Evolutionary conservation across 2,113 vertebrate species (phyloP), one percentile per base, ranked within the genome.

Genomic region (Calidris pygmaea): DNA sequence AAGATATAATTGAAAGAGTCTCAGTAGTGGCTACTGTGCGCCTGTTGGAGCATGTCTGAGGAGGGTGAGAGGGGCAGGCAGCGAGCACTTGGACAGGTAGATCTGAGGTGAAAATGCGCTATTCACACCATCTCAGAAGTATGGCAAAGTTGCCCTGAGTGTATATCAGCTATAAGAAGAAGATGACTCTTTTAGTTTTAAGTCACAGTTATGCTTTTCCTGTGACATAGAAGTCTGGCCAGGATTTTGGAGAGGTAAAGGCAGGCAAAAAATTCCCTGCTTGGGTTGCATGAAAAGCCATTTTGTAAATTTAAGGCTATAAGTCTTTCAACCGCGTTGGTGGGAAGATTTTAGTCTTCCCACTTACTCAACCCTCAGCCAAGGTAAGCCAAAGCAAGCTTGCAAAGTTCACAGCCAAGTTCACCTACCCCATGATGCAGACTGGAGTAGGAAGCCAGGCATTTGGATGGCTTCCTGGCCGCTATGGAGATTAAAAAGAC

Each of bases 91-190:
- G 14, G 32, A 35, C 35, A 41, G 20, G 26, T n/a, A 35, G 43
- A 52, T 35, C 29, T 56, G 30, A 67, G 17, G 41, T 47, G 60
- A 39, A 86, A 84, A 71, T 39, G 15, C n/a, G 12, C n/a, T 59
- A 2, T 35, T 86, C 1, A 0, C 0, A 0, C 45, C 7, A 9
- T 45, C 32, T 62, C 66, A 32, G 60, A 62, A 60, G 19, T 16
- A 37, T 63, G 41, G 14, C 29, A 6, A 56, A 55, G 10, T 39
- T 65, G 19, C 17, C 24, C 32, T 45, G 26, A 52, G 12, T 29
- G 2, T 66, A 6, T 18, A 22, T 8, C 48, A 60, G 67, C 43
- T 87, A 39, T 65, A n/a, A 13, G 37, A n/a, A 19, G 47, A 60
- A 6, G 41, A 29, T 1, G 3, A 66, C 26, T 67, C 29, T 30